phyloP scores from a whole-genome alignment of 2,113 vertebrate genomes.

The Macrotus californicus region DNA sequence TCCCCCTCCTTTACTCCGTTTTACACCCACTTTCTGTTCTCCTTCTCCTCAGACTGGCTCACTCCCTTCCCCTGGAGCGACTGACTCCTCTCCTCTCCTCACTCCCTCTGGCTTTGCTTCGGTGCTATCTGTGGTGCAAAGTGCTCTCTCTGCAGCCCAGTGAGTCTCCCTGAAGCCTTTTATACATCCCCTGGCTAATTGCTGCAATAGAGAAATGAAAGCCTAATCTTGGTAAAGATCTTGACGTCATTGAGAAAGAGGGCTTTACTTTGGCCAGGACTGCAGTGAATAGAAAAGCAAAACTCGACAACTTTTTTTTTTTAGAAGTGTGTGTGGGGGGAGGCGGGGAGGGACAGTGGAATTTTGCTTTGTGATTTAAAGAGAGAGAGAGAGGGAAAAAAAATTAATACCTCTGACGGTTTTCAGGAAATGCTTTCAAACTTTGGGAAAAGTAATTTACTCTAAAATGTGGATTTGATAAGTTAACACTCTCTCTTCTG shows the following conservation, averaged over 20 bases:
- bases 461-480: constrained; percentile 57
- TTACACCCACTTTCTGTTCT: constrained; percentile 78
- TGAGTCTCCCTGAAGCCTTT: constrained; percentile 86
- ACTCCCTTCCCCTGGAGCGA: constrained; percentile 40
- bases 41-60: constrained; percentile 43
- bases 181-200: constrained; percentile 91
- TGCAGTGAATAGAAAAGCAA: constrained; percentile 86
- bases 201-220: constrained; percentile 90
- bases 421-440: constrained; percentile 74
- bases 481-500: constrained; percentile 10
- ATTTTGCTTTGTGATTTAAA: constrained; percentile 80
- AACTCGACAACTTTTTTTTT: constrained; percentile 81
- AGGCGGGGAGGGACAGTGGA: constrained; percentile 69
- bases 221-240: constrained; percentile 91
- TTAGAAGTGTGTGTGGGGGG: constrained; percentile 21
- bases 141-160: constrained; percentile 80
- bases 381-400: constrained; percentile 41
- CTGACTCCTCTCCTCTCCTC: constrained; percentile 61
- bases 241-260: constrained; percentile 94
- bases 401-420: constrained; percentile 62
- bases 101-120: constrained; percentile 72
- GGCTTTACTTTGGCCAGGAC: constrained; percentile 87
- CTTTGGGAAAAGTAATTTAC: constrained; percentile 72
- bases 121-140: constrained; percentile 81
- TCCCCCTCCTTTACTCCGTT: constrained; percentile 64